Base-by-base conservation (phyloP, 2,888 invertebrate species). In the Stratiomys singularior region DNA sequence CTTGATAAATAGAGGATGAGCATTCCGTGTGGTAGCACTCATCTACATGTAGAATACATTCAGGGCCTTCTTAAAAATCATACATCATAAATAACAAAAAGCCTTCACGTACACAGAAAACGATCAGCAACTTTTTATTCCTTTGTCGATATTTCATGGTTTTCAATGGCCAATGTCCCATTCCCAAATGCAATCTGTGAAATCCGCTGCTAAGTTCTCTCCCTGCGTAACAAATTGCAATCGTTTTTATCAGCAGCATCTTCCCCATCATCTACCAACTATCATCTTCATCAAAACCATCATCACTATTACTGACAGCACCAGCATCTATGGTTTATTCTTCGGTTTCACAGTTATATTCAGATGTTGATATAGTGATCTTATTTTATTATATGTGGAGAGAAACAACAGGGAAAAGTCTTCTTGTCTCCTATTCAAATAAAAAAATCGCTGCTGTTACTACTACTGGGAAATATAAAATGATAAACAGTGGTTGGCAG, bases 261-360 rank as follows among this genome's bases (percentile, higher is more conserved):
- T n/a, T n/a, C n/a, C n/a, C n/a, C n/a, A 7, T 44, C 13, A 13
- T 13, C 13, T 44, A 7, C 44, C 13, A 44, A 13, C 44, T 28
- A 28, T 66, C 66, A 27, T 25, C 28, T 37, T 15, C 37, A n/a
- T 66, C 37, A 37, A 5, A 30, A 21, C 37, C 44, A 37, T 37
- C 63, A 18, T 66, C 37, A 18, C 28, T 23, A 25, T 7, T 28
- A 27, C 15, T 28, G 3, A 5, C 66, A 18, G 2, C 66, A 5
- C 18, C 66, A 66, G n/a, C 66, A 37, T 66, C 66, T 37, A n/a
- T 30, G 44, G 66, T 66, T 66, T 66, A 30, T 66, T 66, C 66
- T 66, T 37, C 66, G n/a, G 52, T 66, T 27, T 37, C 18, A 27
- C 30, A 37, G 23, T 66, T 21, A 18, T 11, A 66, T n/a, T 27